Percentiles rank a stretch among this genome's conserved stretches.
Conservation (phyloP, 2,888 invertebrate species). For the Nezara viridula region DNA sequence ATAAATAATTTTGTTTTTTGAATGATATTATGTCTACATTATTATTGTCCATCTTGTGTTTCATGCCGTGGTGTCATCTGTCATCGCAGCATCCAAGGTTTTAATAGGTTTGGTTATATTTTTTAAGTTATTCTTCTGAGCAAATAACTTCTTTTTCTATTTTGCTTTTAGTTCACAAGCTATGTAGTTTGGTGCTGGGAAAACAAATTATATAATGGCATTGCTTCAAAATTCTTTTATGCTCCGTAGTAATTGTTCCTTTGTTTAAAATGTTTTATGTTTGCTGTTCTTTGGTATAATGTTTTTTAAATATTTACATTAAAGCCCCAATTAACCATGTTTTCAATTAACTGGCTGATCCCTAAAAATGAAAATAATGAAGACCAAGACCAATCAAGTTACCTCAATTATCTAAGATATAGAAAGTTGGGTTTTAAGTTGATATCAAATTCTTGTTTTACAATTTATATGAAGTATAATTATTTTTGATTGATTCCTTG, state of each 20-base stretch:
- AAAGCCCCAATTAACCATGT: not conserved
- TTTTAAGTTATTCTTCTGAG: conserved; percentile 61
- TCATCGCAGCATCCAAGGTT: conserved; percentile 70
- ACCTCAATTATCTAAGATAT: not conserved
- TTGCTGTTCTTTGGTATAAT: not conserved
- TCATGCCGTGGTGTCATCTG: conserved; percentile 63
- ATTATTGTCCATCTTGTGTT: conserved; percentile 59
- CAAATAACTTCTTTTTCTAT: not conserved
- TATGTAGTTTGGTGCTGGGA: conserved; percentile 50
- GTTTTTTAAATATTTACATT: not conserved
- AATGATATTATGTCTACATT: conserved; percentile 54
- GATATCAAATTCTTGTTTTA: not conserved
- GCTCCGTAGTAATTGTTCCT: not conserved
- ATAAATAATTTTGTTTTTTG: conserved; percentile 59
- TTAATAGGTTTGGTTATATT: conserved; percentile 71
- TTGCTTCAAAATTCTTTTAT: not conserved
- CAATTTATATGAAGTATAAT: not conserved
- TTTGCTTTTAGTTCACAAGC: conserved; percentile 5
- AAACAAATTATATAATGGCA: not conserved
- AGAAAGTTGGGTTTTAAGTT: not conserved
- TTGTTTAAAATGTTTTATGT: not conserved
- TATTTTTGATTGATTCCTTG: not conserved
- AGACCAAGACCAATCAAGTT: not conserved
- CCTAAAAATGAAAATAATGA: not conserved
- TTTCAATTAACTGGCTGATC: not conserved